phyloP scores from a whole-genome alignment of 2,113 vertebrate species.

The cattle (Bos taurus) region DNA sequence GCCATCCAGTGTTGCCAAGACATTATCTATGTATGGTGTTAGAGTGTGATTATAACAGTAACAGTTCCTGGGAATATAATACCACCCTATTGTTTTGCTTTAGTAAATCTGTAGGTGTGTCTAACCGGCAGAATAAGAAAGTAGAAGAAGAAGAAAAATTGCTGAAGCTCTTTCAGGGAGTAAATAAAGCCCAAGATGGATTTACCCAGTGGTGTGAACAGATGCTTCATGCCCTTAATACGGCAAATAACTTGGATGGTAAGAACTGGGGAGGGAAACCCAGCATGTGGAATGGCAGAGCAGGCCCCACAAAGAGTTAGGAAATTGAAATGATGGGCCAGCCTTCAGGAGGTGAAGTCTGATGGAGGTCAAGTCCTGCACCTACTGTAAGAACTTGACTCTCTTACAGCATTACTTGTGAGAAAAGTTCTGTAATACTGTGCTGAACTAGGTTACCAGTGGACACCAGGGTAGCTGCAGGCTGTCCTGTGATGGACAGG shows the following conservation, averaged over 20 bases:
- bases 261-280: slow-evolving; percentile 74
- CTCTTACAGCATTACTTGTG: not conserved
- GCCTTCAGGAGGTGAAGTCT: not conserved
- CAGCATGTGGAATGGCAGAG: slow-evolving; percentile 47
- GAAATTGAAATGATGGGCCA: not conserved
- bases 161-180: slow-evolving; percentile 96
- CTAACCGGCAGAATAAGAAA: slow-evolving; percentile 94
- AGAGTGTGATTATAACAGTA: slow-evolving; percentile 46
- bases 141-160: slow-evolving; percentile 98
- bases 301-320: not conserved
- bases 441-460: not conserved
- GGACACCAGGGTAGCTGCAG: not conserved
- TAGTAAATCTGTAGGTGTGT: slow-evolving; percentile 91
- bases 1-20: slow-evolving; percentile 3
- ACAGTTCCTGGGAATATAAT: slow-evolving; percentile 57
- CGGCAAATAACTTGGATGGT: slow-evolving; percentile 99
- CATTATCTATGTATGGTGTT: slow-evolving; percentile 39
- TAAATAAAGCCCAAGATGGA: slow-evolving; percentile 95
- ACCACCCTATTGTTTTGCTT: slow-evolving; percentile 66
- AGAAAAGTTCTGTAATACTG: not conserved
- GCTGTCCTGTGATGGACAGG: not conserved
- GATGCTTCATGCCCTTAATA: slow-evolving; percentile 97
- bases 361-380: not conserved
- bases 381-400: not conserved
- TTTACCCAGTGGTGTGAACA: slow-evolving; percentile 99